Percentiles rank a stretch among this genome's conserved stretches.
These are phyloP conservation scores for Leptothorax acervorum DNA, from an alignment of 2,888 invertebrate species.

Conservation along the genomic window DNA sequence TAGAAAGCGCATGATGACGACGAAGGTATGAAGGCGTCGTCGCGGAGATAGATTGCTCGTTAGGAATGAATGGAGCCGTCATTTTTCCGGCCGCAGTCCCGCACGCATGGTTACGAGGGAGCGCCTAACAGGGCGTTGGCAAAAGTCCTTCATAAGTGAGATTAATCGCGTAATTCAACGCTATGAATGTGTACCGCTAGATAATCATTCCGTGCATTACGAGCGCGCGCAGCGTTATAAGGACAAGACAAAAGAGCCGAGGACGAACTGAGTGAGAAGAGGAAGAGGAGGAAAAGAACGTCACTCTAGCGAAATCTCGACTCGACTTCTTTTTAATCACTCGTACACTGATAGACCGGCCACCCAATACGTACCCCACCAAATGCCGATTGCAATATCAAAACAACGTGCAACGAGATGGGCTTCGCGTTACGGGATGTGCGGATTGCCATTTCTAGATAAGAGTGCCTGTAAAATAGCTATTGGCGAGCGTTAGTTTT, in stretches of 20 bases:
- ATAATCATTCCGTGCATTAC: constrained; percentile 36
- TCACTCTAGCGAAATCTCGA: constrained; percentile 67
- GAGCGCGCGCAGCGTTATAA: background rate
- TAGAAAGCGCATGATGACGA: constrained; percentile 31
- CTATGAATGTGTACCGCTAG: constrained; percentile 2
- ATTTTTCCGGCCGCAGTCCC: constrained; percentile 25
- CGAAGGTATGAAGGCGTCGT: constrained; percentile 1
- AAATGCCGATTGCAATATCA: constrained; percentile 58
- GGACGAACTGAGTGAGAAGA: background rate
- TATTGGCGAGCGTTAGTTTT: background rate
- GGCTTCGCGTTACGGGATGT: constrained; percentile 18
- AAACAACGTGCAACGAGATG: constrained; percentile 61
- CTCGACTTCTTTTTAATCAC: constrained; percentile 58
- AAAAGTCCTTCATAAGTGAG: constrained; percentile 37
- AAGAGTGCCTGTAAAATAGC: background rate
- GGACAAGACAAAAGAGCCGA: constrained; percentile 6
- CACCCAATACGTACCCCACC: constrained; percentile 66
- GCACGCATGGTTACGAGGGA: background rate
- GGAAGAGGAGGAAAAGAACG: background rate
- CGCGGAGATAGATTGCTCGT: constrained; percentile 40
- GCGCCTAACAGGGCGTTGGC: constrained; percentile 6
- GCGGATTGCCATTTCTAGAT: background rate
- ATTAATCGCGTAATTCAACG: constrained; percentile 42
- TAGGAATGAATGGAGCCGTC: constrained; percentile 18
- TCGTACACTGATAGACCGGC: constrained; percentile 46